These are phyloP conservation scores for Sebastolobus altivelis DNA, from an alignment of 2,797 vertebrate species.

Conservation along the genomic window DNA sequence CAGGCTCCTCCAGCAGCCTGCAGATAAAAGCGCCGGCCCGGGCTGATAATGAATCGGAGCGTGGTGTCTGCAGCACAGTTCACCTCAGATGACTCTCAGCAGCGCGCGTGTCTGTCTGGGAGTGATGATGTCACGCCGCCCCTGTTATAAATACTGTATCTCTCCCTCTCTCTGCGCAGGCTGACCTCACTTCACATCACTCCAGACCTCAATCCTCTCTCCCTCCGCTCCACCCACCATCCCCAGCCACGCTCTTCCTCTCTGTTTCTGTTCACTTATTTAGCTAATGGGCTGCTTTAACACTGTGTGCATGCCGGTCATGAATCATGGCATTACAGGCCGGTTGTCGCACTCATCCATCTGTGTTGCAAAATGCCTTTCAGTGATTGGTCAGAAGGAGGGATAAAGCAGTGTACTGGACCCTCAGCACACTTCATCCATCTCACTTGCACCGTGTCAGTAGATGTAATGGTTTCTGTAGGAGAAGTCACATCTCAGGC, in stretches of 20 bases:
- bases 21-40: neutral
- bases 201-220: slow-evolving; percentile 21
- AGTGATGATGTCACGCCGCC: slow-evolving; percentile 28
- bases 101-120: slow-evolving; percentile 15
- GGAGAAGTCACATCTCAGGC: slow-evolving; percentile 2
- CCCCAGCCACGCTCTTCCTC: neutral
- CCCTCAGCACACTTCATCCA: slow-evolving; percentile 22
- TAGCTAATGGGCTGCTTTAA: slow-evolving; percentile 46
- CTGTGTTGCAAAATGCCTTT: slow-evolving; percentile 9
- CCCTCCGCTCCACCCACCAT: slow-evolving; percentile 3
- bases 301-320: slow-evolving; percentile 5
- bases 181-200: slow-evolving; percentile 42
- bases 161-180: neutral
- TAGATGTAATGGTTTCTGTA: slow-evolving; percentile 26
- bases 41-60: slow-evolving; percentile 6
- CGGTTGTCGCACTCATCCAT: slow-evolving; percentile 46
- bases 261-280: slow-evolving; percentile 36
- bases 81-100: slow-evolving; percentile 55
- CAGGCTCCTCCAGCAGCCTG: slow-evolving; percentile 3
- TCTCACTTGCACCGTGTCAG: slow-evolving; percentile 34
- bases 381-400: slow-evolving; percentile 15
- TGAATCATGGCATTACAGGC: slow-evolving; percentile 32
- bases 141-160: slow-evolving; percentile 37
- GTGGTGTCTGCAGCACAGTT: slow-evolving; percentile 39
- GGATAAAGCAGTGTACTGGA: slow-evolving; percentile 7